Conservation (phyloP, 2,888 invertebrate species). For the Stenotaenia linearis region DNA sequence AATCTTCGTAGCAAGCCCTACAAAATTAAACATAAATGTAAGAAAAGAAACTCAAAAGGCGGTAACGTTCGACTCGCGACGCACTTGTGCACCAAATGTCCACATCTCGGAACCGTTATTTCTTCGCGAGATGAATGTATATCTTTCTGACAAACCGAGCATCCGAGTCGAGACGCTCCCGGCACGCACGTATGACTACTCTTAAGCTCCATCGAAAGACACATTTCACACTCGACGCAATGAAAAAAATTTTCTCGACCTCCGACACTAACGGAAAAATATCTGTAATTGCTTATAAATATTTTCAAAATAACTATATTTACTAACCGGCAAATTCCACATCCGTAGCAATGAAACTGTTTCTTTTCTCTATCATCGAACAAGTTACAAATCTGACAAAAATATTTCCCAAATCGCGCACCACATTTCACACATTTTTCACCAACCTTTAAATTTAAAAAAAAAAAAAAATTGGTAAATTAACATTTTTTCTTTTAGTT, state of each 20-base stretch:
- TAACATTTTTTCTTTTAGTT: background rate
- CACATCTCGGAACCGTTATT: background rate
- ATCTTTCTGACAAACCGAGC: background rate
- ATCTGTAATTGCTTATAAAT: background rate
- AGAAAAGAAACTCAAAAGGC: background rate
- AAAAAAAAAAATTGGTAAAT: background rate
- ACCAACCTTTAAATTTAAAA: background rate
- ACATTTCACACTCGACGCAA: conserved; percentile 84
- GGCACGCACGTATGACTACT: conserved; percentile 64
- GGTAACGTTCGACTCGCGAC: too few relatives aligned
- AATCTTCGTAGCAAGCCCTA: background rate
- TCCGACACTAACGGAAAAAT: conserved; percentile 57
- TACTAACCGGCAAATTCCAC: conserved; percentile 66
- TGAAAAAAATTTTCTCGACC: conserved; percentile 83
- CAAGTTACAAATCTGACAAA: conserved; percentile 77
- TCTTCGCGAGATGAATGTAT: background rate
- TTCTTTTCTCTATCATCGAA: conserved; percentile 83
- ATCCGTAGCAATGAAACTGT: conserved; percentile 84
- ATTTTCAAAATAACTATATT: background rate
- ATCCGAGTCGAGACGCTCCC: background rate
- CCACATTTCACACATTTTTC: conserved; percentile 13
- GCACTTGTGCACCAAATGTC: background rate
- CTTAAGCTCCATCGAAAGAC: conserved; percentile 71
- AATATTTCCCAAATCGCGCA: conserved; percentile 57
- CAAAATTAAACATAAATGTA: background rate